Evolutionary conservation across 2,888 invertebrate species (phyloP), one percentile per base, ranked within the genome.

Genomic region (Drosophila greeni): DNA sequence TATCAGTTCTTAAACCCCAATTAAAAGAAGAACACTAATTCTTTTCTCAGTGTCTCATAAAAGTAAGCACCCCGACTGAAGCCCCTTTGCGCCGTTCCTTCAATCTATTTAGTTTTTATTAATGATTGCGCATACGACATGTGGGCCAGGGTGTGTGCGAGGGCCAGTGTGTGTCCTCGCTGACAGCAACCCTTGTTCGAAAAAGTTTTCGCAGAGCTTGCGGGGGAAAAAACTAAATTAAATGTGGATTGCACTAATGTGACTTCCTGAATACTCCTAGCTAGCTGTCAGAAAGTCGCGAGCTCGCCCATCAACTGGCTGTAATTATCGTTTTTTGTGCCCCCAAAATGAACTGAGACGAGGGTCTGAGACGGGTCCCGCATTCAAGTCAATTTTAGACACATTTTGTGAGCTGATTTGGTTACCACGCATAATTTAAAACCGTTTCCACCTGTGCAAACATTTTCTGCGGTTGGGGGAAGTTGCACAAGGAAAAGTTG

Each of bases 71-170:
- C 58, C 55, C 42, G 20, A 20, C 34, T 23, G 45, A 9, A 48
- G 36, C 4, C 54, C 36, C 54, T 26, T 26, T 1, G 49, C 43
- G 49, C 52, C 62, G 24, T 53, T 61, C 62, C 70, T 62, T 70
- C 75, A 80, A 75, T 80, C 66, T 72, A 75, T 84, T 74, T 75
- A 80, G 80, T 76, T 70, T 65, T 72, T 76, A 82, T 84, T 82
- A 81, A 81, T 81, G 83, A 75, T 74, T 70, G 58, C 74, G 59
- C 69, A 72, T 73, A 75, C 80, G 81, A 71, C 81, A 82, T 82
- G 80, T 84, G 84, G 56, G 47, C 58, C 48, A 49, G 31, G 24
- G 31, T 24, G 57, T 20, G 34, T 29, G n/a, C n/a, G 34, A 24
- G 31, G 24, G 43, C 20, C 24, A 5, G 57, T n/a, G 18, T 20